These are phyloP conservation scores for Sakesphorus luctuosus DNA, from an alignment of 2,113 vertebrate genomes.

Conservation along the genomic window DNA sequence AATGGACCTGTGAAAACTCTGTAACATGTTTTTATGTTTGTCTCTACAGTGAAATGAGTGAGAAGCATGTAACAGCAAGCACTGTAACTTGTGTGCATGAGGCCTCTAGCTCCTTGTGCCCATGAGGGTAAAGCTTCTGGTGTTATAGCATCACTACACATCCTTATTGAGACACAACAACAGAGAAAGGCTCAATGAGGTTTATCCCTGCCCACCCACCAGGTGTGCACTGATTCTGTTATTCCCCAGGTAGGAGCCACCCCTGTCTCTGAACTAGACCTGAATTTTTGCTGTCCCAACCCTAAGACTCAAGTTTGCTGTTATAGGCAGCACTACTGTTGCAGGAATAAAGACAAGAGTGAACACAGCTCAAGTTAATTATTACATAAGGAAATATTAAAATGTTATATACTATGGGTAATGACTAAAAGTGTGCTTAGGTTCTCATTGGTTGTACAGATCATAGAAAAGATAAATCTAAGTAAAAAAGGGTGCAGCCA, in stretches of 20 bases:
- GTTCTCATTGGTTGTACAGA: background rate
- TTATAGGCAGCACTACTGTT: background rate
- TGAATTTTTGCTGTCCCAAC: background rate
- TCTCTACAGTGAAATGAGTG: background rate
- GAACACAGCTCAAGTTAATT: background rate
- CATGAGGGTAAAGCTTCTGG: background rate
- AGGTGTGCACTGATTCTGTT: background rate
- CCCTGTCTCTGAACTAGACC: background rate
- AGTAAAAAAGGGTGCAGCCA: background rate
- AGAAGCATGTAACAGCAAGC: background rate
- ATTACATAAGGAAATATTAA: background rate
- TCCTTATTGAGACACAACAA: background rate
- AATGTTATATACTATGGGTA: background rate
- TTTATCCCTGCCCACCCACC: background rate
- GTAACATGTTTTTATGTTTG: background rate
- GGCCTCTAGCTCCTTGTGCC: background rate
- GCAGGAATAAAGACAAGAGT: background rate
- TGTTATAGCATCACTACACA: accelerated
- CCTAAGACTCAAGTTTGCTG: background rate
- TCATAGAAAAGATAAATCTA: background rate
- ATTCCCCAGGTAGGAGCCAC: background rate
- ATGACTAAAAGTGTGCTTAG: background rate
- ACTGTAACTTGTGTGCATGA: background rate
- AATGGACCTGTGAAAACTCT: background rate
- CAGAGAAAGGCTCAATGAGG: background rate